Base-by-base conservation (phyloP, 2,113 vertebrate genomes). In the Cygnus atratus region DNA sequence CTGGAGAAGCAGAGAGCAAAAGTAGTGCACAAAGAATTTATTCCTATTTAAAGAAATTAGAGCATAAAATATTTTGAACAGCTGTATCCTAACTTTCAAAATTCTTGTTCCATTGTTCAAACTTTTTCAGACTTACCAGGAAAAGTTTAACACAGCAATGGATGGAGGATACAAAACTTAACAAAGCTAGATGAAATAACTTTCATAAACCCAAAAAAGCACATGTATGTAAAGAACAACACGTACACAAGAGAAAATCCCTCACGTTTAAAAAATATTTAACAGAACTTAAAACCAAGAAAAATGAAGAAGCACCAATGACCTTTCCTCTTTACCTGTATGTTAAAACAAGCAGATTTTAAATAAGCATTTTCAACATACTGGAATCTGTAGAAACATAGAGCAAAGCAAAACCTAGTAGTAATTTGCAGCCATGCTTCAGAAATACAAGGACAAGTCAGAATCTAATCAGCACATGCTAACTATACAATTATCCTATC, bases 401-500 rank as follows among this genome's bases (percentile, higher is more conserved):
- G 61, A 94, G 79, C 57, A 92, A 96, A 96, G 86, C 16, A 92
- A 90, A 92, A 57, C 12, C 15, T 66, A 75, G 6, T 15, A 7
- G 31, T 58, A 81, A 96, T 82, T 94, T 90, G 79, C 61, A 94
- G 86, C 25, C 35, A 20, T 39, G 26, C 57, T 92, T 81, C 88
- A 88, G 33, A 95, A 92, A 93, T 43, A 72, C 28, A 55, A 66
- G 35, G 43, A 16, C 22, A 88, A 71, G 61, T 90, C 22, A 33
- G 46, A 91, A 94, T 84, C 90, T 92, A 92, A 93, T 84, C 86
- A 86, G 83, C 75, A 61, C 52, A 73, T 21, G 18, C 28, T 87
- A 96, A 72, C 65, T 93, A n/a, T 54, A 85, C 72, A 80, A 88
- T 97, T 94, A 92, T 77, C 75, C 41, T 44, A 59, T 55, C 73